Percentiles rank a stretch among this genome's conserved stretches.
phyloP scores from a whole-genome alignment of 2,797 vertebrate species.

The Tenualosa thibaudeaui region DNA sequence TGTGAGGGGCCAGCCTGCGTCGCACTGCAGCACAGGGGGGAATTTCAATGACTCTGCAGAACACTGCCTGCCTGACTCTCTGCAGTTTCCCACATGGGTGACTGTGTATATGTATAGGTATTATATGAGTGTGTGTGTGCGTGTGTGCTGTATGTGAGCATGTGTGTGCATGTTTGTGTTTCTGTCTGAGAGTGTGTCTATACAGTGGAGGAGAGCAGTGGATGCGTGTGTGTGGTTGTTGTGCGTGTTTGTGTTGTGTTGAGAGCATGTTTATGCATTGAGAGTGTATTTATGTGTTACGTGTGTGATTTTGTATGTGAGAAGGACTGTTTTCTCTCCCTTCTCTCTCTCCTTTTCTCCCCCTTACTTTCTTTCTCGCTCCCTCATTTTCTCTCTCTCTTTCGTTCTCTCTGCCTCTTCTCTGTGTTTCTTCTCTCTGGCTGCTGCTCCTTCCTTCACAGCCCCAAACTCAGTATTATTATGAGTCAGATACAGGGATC shows the following conservation, averaged over 20 bases:
- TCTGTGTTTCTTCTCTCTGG: not conserved
- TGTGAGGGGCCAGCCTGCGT: conserved; percentile 53
- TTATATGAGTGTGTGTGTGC: not conserved
- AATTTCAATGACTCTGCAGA: conserved; percentile 64
- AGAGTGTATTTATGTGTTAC: not conserved
- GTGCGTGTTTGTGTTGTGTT: not conserved
- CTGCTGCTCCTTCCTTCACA: not conserved
- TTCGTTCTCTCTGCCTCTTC: not conserved
- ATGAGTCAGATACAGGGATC: conserved; percentile 38
- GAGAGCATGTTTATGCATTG: not conserved
- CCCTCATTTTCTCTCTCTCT: not conserved
- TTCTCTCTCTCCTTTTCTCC: conserved; percentile 1
- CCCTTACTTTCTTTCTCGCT: conserved; percentile 27
- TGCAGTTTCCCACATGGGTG: not conserved
- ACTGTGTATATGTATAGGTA: not conserved
- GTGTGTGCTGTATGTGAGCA: not conserved
- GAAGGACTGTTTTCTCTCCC: not conserved
- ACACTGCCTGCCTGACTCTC: conserved; percentile 14
- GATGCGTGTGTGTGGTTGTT: not conserved
- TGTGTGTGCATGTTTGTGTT: not conserved
- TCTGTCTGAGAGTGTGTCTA: no score
- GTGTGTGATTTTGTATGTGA: not conserved
- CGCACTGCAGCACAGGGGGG: conserved; percentile 55
- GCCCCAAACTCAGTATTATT: conserved; percentile 43
- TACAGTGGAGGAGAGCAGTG: not conserved